phyloP scores from a whole-genome alignment of 2,888 invertebrate species.

The Abscondita cerata region DNA sequence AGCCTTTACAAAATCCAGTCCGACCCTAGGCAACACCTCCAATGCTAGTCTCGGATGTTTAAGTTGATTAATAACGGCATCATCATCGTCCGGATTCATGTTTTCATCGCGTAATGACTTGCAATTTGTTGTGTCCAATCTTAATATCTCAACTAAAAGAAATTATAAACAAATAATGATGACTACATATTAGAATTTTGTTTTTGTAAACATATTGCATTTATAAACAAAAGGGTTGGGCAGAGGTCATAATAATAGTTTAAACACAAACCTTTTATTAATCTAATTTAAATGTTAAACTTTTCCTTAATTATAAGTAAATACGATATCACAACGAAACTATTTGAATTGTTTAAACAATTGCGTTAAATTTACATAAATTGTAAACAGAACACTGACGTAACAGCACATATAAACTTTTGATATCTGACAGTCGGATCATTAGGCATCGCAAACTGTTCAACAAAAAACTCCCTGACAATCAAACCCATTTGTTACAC shows the following conservation, averaged over 20 bases:
- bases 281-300: not conserved
- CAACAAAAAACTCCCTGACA: not conserved
- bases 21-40: slow-evolving; percentile 28
- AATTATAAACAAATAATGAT: not conserved
- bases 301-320: not conserved
- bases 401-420: slow-evolving; percentile 22
- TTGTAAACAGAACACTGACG: slow-evolving; percentile 31
- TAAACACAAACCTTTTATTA: slow-evolving; percentile 3
- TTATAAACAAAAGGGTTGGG: slow-evolving; percentile 40
- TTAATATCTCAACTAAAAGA: not conserved
- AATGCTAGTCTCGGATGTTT: slow-evolving; percentile 22
- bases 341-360: slow-evolving; percentile 6
- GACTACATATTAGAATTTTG: not conserved
- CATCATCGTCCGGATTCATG: slow-evolving; percentile 35
- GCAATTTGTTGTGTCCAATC: not conserved
- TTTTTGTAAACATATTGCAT: slow-evolving; percentile 16
- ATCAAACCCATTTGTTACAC: no score
- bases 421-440: not conserved
- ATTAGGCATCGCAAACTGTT: not conserved
- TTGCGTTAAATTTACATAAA: slow-evolving; percentile 16
- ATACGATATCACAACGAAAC: not conserved
- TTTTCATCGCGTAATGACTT: slow-evolving; percentile 11
- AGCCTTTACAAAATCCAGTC: slow-evolving; percentile 45
- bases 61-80: slow-evolving; percentile 26
- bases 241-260: slow-evolving; percentile 24